Conservation (phyloP, 2,113 vertebrate genomes). For the Vulpes ferrilata region DNA sequence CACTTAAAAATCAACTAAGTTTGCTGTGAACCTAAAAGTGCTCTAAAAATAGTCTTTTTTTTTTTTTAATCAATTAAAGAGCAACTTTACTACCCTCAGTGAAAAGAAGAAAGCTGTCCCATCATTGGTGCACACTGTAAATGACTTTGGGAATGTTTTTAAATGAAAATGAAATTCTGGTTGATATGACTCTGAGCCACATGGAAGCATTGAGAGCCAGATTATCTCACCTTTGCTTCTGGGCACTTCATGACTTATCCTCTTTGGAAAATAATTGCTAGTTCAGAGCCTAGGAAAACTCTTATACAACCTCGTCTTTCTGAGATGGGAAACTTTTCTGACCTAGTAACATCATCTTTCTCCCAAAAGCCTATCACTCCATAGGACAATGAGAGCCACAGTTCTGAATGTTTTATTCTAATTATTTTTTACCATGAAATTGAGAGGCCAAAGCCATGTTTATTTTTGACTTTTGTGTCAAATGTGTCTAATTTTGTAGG, state of each 20-base stretch:
- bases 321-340: not conserved
- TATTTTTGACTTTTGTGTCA: not conserved
- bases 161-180: slow-evolving; percentile 17
- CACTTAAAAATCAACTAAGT: slow-evolving; percentile 14
- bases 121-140: not conserved
- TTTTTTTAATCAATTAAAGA: not conserved
- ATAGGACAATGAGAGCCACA: not conserved
- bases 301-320: not conserved
- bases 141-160: not conserved
- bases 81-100: not conserved
- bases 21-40: not conserved
- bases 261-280: slow-evolving; percentile 9
- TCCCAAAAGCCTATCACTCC: not conserved
- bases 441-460: slow-evolving; percentile 38
- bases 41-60: not conserved
- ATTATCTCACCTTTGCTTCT: not conserved
- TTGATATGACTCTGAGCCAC: not conserved
- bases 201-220: not conserved
- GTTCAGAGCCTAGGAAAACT: not conserved
- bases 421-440: slow-evolving; percentile 36
- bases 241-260: not conserved
- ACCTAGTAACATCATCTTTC: not conserved
- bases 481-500: slow-evolving; percentile 3
- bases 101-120: not conserved
- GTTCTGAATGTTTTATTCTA: not conserved